phyloP scores from a whole-genome alignment of 2,797 vertebrate species.

The Melanogrammus aeglefinus region DNA sequence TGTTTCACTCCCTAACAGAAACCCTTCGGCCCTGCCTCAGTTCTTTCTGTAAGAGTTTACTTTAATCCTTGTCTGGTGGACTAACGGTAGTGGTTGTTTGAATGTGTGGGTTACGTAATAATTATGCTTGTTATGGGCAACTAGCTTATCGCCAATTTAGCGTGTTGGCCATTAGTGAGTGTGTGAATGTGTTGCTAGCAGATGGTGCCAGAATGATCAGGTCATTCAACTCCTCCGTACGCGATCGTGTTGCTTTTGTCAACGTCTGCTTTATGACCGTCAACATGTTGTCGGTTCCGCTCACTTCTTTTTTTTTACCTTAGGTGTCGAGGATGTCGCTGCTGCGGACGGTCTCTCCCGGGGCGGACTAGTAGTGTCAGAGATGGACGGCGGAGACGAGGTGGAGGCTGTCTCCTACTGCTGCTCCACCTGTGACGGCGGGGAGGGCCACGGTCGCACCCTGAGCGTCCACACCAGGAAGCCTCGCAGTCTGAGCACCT shows the following conservation, averaged over 20 bases:
- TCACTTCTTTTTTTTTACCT: neutral
- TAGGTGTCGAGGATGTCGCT: neutral
- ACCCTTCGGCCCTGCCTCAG: neutral
- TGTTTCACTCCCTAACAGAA: neutral
- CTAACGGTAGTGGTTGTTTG: neutral
- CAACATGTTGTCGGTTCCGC: neutral
- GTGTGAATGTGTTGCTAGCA: neutral
- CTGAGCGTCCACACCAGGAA: slow-evolving; percentile 76
- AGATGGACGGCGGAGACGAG: slow-evolving; percentile 76
- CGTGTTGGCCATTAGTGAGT: neutral
- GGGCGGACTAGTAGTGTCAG: slow-evolving; percentile 21
- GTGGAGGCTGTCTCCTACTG: slow-evolving; percentile 69
- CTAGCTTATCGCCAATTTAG: neutral
- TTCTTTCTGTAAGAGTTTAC: neutral
- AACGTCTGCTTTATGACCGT: too few species aligned
- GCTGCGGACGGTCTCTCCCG: neutral
- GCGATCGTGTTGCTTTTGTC: too few species aligned
- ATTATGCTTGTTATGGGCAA: neutral
- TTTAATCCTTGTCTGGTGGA: neutral
- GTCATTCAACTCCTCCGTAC: too few species aligned
- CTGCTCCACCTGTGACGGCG: slow-evolving; percentile 77
- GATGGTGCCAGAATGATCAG: too few species aligned
- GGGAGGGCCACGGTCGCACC: slow-evolving; percentile 58
- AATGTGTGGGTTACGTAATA: slow-evolving; percentile 16
- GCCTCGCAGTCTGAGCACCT: slow-evolving; percentile 85